phyloP scores from a whole-genome alignment of 1,140 invertebrate species.

The Trissolcus basalis region DNA sequence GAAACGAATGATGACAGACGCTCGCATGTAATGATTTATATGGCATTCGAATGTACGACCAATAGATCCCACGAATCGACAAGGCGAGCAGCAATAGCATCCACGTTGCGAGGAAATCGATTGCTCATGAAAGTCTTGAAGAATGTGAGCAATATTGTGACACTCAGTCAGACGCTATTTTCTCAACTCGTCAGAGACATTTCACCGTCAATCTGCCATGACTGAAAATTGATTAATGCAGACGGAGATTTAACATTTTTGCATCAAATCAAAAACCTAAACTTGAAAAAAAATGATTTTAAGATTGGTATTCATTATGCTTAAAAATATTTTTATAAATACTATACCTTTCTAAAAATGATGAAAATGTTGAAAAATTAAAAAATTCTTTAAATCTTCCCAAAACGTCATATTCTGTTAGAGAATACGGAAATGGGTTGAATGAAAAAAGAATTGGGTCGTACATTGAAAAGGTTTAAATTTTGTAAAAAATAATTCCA shows the following conservation, averaged over 20 bases:
- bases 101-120: slow-evolving; percentile 50
- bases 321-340: too few species aligned
- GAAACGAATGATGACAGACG: slow-evolving; percentile 12
- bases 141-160: slow-evolving; percentile 51
- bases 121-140: slow-evolving; percentile 61
- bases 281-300: too few species aligned
- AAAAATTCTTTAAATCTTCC: too few species aligned
- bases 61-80: slow-evolving; percentile 18
- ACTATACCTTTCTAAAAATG: too few species aligned
- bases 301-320: too few species aligned
- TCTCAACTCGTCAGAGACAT: slow-evolving; percentile 30
- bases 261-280: too few species aligned
- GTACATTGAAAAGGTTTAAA: too few species aligned
- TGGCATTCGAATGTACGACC: slow-evolving; percentile 13
- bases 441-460: too few species aligned
- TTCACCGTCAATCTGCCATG: slow-evolving; percentile 32
- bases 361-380: too few species aligned
- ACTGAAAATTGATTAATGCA: slow-evolving; percentile 28
- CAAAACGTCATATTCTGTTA: too few species aligned
- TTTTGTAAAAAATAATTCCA: too few species aligned
- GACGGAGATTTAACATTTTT: slow-evolving; percentile 2
- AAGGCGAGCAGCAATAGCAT: slow-evolving; percentile 35
- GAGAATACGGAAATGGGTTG: too few species aligned
- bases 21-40: slow-evolving; percentile 46
- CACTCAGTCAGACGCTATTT: slow-evolving; percentile 35